Percentiles rank a stretch among this genome's conserved stretches.
Evolutionary conservation across 2,888 invertebrate species (phyloP).

Genomic region (Caenorhabditis doughertyi): DNA sequence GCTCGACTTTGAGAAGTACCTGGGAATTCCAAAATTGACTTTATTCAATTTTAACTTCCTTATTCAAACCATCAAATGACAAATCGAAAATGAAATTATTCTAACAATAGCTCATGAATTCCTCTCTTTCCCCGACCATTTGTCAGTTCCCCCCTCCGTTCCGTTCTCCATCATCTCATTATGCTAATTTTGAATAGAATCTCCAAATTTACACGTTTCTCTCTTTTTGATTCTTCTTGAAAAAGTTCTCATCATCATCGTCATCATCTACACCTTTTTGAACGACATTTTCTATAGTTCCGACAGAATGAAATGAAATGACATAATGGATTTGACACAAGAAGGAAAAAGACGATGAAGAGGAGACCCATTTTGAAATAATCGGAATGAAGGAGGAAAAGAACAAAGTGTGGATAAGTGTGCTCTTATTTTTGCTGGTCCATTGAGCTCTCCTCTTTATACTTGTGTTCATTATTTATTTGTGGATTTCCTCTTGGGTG

Average conservation of each 20-base stretch:
- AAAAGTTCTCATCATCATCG: background rate
- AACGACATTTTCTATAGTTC: conserved; percentile 34
- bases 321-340: conserved; percentile 46
- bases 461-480: conserved; percentile 44
- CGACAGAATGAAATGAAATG: conserved; percentile 42
- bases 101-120: conserved; percentile 10
- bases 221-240: background rate
- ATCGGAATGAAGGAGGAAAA: conserved; percentile 28
- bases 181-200: conserved; percentile 4
- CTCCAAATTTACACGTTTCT: conserved; percentile 12
- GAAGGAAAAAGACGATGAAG: background rate
- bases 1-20: background rate
- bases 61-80: background rate
- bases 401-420: conserved; percentile 27
- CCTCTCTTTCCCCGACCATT: background rate
- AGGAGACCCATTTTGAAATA: conserved; percentile 11
- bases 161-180: conserved; percentile 29
- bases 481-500: conserved; percentile 31
- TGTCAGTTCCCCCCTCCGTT: background rate
- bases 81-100: conserved; percentile 12
- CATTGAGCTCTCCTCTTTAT: conserved; percentile 13
- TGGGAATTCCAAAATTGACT: conserved; percentile 1
- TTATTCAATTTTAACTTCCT: conserved; percentile 7
- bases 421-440: conserved; percentile 14
- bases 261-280: conserved; percentile 19